phyloP scores from a whole-genome alignment of 2,113 vertebrate genomes.

The Osmerus eperlanus region DNA sequence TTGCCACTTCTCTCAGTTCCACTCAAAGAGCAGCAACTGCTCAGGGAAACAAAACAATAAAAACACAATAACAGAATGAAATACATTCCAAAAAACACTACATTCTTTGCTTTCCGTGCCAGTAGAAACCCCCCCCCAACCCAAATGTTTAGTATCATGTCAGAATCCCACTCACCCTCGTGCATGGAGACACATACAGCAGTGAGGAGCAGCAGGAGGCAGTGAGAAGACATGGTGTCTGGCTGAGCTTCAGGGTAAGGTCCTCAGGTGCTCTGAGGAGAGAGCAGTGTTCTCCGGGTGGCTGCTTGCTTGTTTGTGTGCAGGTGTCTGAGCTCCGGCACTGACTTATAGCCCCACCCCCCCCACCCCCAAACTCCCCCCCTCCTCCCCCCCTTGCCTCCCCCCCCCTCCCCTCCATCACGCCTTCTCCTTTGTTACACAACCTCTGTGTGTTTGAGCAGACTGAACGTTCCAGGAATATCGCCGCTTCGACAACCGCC shows the following conservation, averaged over 20 bases:
- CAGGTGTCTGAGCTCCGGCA: conserved; percentile 57
- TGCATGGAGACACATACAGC: conserved; percentile 47
- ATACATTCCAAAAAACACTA: neutral
- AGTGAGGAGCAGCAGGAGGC: conserved; percentile 50
- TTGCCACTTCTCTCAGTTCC: neutral
- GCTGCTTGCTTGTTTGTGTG: conserved; percentile 35
- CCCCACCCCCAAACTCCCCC: conserved; percentile 42
- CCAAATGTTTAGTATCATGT: too few relatives aligned
- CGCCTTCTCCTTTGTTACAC: conserved; percentile 17
- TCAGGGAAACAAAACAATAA: neutral
- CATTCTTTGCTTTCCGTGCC: neutral
- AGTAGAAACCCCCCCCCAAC: neutral
- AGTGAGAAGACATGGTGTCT: conserved; percentile 46
- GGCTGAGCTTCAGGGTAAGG: conserved; percentile 5
- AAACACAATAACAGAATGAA: neutral
- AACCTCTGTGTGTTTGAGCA: conserved; percentile 39
- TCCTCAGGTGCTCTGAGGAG: too few relatives aligned
- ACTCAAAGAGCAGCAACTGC: neutral
- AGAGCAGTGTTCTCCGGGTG: conserved; percentile 12
- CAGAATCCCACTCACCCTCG: conserved; percentile 47
- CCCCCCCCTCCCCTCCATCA: conserved; percentile 29
- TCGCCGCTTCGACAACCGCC: conserved; percentile 10
- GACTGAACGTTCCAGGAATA: conserved; percentile 57
- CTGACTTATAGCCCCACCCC: conserved; percentile 44
- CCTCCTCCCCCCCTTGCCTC: conserved; percentile 28